These are phyloP conservation scores for Diceros bicornis DNA, from an alignment of 2,797 vertebrate species.

Conservation along the genomic window DNA sequence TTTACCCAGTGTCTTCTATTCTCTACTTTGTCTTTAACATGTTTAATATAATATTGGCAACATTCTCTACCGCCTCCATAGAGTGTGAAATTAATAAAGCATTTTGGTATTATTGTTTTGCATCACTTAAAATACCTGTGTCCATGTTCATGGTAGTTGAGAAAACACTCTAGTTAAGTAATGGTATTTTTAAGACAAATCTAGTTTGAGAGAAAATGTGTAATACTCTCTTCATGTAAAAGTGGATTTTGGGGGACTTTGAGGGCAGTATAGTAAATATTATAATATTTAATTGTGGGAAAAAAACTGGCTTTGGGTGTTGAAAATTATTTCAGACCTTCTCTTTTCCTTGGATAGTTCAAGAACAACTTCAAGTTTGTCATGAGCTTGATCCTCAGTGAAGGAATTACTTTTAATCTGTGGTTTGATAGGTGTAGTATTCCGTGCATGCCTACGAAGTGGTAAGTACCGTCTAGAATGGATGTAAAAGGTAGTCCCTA, in stretches of 20 bases:
- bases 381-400: constrained; percentile 55
- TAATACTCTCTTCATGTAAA: constrained; percentile 41
- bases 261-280: neutral
- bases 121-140: neutral
- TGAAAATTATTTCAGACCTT: constrained; percentile 57
- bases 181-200: constrained; percentile 43
- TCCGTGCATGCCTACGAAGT: neutral
- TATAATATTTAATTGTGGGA: neutral
- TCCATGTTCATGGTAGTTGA: neutral
- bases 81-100: constrained; percentile 42
- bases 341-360: constrained; percentile 53
- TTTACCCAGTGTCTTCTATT: neutral
- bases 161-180: constrained; percentile 60
- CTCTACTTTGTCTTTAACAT: neutral
- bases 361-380: constrained; percentile 64
- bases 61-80: neutral
- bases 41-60: neutral
- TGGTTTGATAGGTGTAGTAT: constrained; percentile 47
- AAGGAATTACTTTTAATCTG: constrained; percentile 71
- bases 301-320: constrained; percentile 27
- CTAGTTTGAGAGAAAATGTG: constrained; percentile 29
- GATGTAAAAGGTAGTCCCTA: neutral
- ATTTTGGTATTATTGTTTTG: constrained; percentile 45
- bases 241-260: neutral
- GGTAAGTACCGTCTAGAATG: neutral